Base-by-base conservation (phyloP, 2,797 vertebrate species). In the Mus spretus region DNA sequence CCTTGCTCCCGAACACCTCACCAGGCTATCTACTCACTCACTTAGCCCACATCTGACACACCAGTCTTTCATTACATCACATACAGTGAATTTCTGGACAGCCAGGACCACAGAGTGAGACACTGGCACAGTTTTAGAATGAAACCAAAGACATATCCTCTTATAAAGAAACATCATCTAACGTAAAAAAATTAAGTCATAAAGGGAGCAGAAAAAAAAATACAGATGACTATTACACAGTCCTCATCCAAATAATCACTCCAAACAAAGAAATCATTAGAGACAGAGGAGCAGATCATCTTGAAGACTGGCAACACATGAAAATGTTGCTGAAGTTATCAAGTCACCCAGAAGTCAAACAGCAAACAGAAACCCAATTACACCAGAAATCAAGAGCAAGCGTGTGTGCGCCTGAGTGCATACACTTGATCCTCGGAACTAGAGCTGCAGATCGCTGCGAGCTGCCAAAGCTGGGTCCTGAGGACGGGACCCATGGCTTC, bases 351-450 rank as follows among this genome's bases (percentile, higher is more conserved):
- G 72, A 84, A 59, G n/a, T 72, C 61, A 75, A 83, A 63, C 6
- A 86, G 63, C 20, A 85, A 47, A 22, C 37, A 85, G 65, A 90
- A 84, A 57, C 12, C 24, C 22, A 84, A 65, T 84, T 47, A 74
- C n/a, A 93, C 8, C 91, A 93, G 24, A 74, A 93, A 79, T 28
- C 44, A 89, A 77, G 70, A 70, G 40, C 87, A 90, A 96, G 75
- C 67, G 7, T 44, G 28, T 50, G 82, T 85, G 40, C 67, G 40
- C 82, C 61, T 12, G 81, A 63, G 15, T 47, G 37, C 22, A 31
- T 31, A 15, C 24, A 47, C 28, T 28, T 3, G 14, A 17, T 9
- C 26, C 82, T 6, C 31, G 59, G 15, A 63, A 17, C 59, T 6
- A 3, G 81, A 63, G 81, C 44, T 63, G 44, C 26, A 83, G 24